These are phyloP conservation scores for Anoncus sp. DNA, from an alignment of 2,888 invertebrate genomes.

Conservation along the genomic window DNA sequence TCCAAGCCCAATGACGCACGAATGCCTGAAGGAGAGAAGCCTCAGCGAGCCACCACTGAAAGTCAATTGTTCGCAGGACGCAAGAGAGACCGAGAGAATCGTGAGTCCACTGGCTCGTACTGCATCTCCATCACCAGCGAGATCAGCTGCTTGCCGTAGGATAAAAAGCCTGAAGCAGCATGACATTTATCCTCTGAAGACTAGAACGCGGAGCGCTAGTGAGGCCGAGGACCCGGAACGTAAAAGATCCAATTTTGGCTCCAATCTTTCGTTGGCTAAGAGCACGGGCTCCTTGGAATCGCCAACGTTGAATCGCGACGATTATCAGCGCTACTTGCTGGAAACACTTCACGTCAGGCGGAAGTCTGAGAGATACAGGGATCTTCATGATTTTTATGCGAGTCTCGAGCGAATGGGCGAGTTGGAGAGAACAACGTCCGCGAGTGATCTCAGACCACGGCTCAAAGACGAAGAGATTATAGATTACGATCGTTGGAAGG, in stretches of 20 bases:
- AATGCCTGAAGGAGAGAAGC: constrained; percentile 85
- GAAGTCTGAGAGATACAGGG: constrained; percentile 92
- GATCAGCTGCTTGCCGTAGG: constrained; percentile 88
- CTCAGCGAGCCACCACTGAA: constrained; percentile 88
- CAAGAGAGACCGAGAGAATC: constrained; percentile 61
- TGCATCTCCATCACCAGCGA: constrained; percentile 85
- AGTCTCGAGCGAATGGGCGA: constrained; percentile 94
- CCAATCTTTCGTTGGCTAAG: constrained; percentile 78
- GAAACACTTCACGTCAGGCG: constrained; percentile 88
- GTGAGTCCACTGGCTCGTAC: constrained; percentile 78
- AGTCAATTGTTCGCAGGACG: constrained; percentile 62
- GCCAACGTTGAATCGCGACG: constrained; percentile 84
- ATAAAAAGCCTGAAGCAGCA: constrained; percentile 84
- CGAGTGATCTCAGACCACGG: constrained; percentile 88
- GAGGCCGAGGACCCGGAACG: constrained; percentile 84
- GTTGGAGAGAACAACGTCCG: constrained; percentile 91
- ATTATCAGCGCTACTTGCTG: constrained; percentile 88
- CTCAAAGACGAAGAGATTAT: constrained; percentile 91
- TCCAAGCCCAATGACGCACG: constrained; percentile 80
- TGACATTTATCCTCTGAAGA: constrained; percentile 80
- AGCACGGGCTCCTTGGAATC: constrained; percentile 84
- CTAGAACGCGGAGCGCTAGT: constrained; percentile 88
- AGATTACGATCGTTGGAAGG: constrained; percentile 95
- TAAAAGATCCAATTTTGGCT: constrained; percentile 68
- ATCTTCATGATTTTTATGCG: constrained; percentile 93